Evolutionary conservation across 2,797 vertebrate genomes (phyloP).

Genomic region (Perdix hodgsoniae): DNA sequence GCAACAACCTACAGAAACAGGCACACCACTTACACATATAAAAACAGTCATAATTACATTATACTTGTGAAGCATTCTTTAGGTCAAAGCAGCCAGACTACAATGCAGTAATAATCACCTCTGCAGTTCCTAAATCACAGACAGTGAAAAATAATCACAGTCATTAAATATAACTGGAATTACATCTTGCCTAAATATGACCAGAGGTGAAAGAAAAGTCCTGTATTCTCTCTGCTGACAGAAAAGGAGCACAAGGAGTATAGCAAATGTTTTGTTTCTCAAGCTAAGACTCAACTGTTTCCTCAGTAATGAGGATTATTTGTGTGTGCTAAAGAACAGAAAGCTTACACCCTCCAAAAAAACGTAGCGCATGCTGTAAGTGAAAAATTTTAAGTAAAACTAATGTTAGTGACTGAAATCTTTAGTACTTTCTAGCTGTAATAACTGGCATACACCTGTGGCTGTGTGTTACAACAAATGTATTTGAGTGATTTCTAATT

Average conservation of each 20-base stretch:
- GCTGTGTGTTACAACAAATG: background rate
- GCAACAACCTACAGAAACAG: rapidly evolving
- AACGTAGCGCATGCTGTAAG: rapidly evolving
- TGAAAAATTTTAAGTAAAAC: background rate
- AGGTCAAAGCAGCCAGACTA: background rate
- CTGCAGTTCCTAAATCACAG: background rate
- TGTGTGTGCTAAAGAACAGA: background rate
- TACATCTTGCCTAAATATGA: background rate
- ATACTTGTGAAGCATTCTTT: background rate
- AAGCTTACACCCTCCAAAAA: rapidly evolving
- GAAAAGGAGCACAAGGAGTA: background rate
- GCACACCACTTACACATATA: background rate
- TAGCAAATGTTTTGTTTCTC: background rate
- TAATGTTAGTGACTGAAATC: background rate
- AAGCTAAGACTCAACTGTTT: background rate
- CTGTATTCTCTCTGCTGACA: background rate
- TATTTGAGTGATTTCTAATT: rapidly evolving
- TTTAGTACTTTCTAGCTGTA: background rate
- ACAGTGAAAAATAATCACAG: background rate
- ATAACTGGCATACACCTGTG: background rate
- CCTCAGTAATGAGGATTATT: background rate
- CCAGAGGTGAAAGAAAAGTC: background rate
- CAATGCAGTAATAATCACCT: background rate
- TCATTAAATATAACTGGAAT: background rate
- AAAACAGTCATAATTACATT: background rate